A percentile compares a stretch with the other conserved stretches of the same genome.
Evolutionary conservation across 1,140 invertebrate species (phyloP).

Genomic region (Pantala flavescens): DNA sequence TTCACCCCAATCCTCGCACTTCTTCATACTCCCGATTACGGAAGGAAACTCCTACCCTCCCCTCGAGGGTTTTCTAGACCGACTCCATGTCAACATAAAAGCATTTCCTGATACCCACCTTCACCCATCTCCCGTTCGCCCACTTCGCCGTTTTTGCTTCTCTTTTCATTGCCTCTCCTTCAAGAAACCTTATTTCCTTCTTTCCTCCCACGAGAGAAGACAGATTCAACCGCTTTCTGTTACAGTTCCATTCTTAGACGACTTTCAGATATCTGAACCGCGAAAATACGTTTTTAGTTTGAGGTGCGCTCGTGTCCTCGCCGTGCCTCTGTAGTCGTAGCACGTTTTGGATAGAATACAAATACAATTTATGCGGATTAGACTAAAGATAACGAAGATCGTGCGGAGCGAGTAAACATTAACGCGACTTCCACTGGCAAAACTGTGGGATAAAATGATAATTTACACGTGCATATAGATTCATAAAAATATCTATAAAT

Average conservation of each 20-base stretch:
- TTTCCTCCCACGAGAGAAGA: not conserved
- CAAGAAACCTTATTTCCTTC: constrained; percentile 1
- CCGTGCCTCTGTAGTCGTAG: no score
- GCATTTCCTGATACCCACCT: constrained; percentile 7
- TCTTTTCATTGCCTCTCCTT: not conserved
- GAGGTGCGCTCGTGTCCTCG: no score
- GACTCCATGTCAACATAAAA: constrained; percentile 1
- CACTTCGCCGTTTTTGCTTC: not conserved
- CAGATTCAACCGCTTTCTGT: not conserved
- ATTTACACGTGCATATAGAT: no score
- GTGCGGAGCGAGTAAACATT: no score
- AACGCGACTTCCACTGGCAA: no score
- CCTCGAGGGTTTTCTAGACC: not conserved
- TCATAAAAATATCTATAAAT: no score
- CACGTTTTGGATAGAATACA: no score
- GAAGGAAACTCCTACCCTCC: not conserved
- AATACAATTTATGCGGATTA: no score
- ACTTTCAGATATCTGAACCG: no score
- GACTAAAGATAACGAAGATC: no score
- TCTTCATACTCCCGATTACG: not conserved
- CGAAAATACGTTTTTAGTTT: no score
- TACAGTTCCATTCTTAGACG: not conserved
- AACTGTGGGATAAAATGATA: no score
- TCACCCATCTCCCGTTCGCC: not conserved
- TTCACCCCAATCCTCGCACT: not conserved